A percentile compares a stretch with the other conserved stretches of the same genome.
Conservation (phyloP, 2,888 invertebrate species). For the Ephialtes manifestator region DNA sequence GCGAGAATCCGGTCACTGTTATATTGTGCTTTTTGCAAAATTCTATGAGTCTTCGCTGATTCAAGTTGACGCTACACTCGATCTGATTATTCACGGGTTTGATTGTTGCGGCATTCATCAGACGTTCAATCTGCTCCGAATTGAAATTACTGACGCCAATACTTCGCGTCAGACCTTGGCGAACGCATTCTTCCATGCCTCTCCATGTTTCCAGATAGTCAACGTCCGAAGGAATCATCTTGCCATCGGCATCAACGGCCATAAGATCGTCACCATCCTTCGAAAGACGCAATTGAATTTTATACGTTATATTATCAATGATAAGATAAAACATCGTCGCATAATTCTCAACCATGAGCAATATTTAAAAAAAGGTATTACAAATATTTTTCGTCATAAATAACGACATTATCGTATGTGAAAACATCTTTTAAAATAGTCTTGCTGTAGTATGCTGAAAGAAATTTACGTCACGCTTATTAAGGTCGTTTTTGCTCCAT, state of each 20-base stretch:
- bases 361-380: background rate
- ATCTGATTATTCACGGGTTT: slow-evolving; percentile 90
- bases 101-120: slow-evolving; percentile 88
- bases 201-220: slow-evolving; percentile 92
- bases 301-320: background rate
- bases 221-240: slow-evolving; percentile 88
- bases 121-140: slow-evolving; percentile 89
- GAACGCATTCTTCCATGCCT: slow-evolving; percentile 91
- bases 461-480: no score
- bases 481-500: no score
- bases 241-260: slow-evolving; percentile 89
- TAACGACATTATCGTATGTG: no score
- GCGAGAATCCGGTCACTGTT: slow-evolving; percentile 92
- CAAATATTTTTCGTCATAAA: background rate
- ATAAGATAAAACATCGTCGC: background rate
- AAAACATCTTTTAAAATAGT: no score
- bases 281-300: slow-evolving; percentile 43
- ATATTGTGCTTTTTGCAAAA: slow-evolving; percentile 90
- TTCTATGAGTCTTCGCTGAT: slow-evolving; percentile 90
- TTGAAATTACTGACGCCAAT: slow-evolving; percentile 95
- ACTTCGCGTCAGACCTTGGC: slow-evolving; percentile 89
- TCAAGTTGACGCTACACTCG: slow-evolving; percentile 93
- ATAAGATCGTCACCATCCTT: slow-evolving; percentile 90
- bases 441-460: no score
- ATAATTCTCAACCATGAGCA: no score